Percentiles rank a stretch among this genome's conserved stretches.
These are phyloP conservation scores for Meganola albula DNA, from an alignment of 2,888 invertebrate species.

Conservation along the genomic window DNA sequence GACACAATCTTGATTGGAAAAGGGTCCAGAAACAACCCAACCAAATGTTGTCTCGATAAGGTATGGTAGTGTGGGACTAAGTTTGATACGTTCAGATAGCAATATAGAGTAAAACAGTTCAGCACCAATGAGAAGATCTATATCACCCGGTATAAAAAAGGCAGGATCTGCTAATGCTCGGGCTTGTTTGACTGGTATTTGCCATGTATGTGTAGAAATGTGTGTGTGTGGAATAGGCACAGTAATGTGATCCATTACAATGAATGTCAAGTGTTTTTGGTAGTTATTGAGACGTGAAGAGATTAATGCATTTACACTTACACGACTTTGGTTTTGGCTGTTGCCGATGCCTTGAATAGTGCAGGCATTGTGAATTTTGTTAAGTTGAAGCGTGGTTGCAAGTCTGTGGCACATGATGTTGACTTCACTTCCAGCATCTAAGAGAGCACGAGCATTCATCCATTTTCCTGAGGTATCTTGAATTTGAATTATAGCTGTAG, in stretches of 20 bases:
- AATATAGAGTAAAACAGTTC: constrained; percentile 15
- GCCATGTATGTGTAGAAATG: constrained; percentile 1
- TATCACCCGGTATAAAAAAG: background rate
- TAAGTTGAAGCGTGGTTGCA: background rate
- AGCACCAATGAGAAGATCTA: constrained; percentile 16
- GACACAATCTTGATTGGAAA: background rate
- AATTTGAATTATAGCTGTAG: constrained; percentile 12
- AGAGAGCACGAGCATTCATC: constrained; percentile 64
- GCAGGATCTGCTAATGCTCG: background rate
- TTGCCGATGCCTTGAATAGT: background rate
- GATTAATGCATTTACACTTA: background rate
- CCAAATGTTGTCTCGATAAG: background rate
- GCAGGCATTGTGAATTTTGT: background rate
- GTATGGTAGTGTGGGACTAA: constrained; percentile 1
- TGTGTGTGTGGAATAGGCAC: background rate
- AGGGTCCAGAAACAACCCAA: background rate
- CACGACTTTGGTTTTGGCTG: background rate
- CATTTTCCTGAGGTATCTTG: constrained; percentile 10
- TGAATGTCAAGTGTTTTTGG: background rate
- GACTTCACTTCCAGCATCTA: constrained; percentile 10
- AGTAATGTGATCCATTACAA: background rate
- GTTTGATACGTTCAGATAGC: constrained; percentile 4
- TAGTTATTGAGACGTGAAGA: background rate
- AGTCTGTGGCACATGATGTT: background rate
- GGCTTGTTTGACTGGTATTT: background rate